Evolutionary conservation across 1,140 invertebrate species (phyloP), one percentile per base, ranked within the genome.

Genomic region (Achroia grisella): DNA sequence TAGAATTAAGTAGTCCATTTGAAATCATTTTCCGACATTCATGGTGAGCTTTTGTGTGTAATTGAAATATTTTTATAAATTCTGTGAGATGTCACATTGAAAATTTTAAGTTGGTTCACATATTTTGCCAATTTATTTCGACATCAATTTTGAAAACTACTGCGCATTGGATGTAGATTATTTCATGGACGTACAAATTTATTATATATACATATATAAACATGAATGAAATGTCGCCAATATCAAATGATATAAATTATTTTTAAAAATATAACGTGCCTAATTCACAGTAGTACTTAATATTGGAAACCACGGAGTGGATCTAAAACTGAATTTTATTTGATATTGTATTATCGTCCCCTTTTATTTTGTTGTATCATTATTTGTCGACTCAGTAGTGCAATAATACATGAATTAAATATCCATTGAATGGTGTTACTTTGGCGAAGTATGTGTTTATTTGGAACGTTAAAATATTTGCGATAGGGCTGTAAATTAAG

Each of bases 401-500:
- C 75, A 83, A 81, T n/a, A n/a, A n/a, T 83, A 80, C 51, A 56
- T 61, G 45, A 67, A 59, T 58, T 57, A 62, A 50, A 17, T 23
- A 62, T 64, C 72, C 72, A 76, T 76, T 68, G 60, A 76, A 72
- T 74, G 71, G 72, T 68, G 54, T 70, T 69, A 61, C 54, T 61
- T 74, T 66, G 56, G 59, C 50, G 55, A 60, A 73, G 65, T 58
- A 48, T 48, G 62, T 62, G 58, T 42, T 69, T 62, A 47, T 42
- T 71, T 44, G 47, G 58, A 63, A 64, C 56, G 57, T 40, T 51
- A 63, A 60, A 55, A 53, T 67, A 60, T 39, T 56, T 55, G 50
- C 43, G 33, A 63, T 73, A 77, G 79, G 73, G 71, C 65, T 83
- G 79, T 79, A 73, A 74, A 71, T 70, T 78, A 79, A 76, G 71